Evolutionary conservation across 2,888 invertebrate genomes (phyloP).

Genomic region (Trichogramma evanescens): DNA sequence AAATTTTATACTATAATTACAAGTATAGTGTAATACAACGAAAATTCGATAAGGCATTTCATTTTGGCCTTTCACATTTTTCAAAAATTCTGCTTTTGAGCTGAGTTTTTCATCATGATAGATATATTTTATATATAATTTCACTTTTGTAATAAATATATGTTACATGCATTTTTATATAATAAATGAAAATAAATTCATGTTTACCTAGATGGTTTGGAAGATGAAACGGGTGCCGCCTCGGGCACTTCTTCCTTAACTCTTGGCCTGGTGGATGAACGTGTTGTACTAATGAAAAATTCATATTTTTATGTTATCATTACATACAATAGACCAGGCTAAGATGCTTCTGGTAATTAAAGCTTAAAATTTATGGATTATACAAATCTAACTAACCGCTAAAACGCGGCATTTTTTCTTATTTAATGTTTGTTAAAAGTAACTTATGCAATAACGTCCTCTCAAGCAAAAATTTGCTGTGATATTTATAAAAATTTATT

Average conservation of each 20-base stretch:
- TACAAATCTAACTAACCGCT: constrained; percentile 2
- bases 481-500: too few species aligned
- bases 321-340: constrained; percentile 27
- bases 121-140: constrained; percentile 2
- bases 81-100: background rate
- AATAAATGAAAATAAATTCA: constrained; percentile 33
- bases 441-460: too few species aligned
- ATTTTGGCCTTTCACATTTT: constrained; percentile 8
- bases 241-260: constrained; percentile 48
- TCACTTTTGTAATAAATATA: constrained; percentile 1
- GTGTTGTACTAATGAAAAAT: constrained; percentile 48
- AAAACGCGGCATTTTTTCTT: too few species aligned
- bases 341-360: constrained; percentile 20
- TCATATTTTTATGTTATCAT: constrained; percentile 37
- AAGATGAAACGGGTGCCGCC: constrained; percentile 45
- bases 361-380: constrained; percentile 1
- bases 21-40: too few species aligned
- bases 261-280: constrained; percentile 47
- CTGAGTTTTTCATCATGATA: too few species aligned
- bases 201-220: constrained; percentile 48
- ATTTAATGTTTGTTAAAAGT: too few species aligned
- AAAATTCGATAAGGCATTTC: background rate
- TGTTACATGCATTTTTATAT: constrained; percentile 34
- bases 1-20: too few species aligned
- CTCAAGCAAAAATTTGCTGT: too few species aligned